phyloP scores from a whole-genome alignment of 2,888 invertebrate species.

The Ectemnius continuus region DNA sequence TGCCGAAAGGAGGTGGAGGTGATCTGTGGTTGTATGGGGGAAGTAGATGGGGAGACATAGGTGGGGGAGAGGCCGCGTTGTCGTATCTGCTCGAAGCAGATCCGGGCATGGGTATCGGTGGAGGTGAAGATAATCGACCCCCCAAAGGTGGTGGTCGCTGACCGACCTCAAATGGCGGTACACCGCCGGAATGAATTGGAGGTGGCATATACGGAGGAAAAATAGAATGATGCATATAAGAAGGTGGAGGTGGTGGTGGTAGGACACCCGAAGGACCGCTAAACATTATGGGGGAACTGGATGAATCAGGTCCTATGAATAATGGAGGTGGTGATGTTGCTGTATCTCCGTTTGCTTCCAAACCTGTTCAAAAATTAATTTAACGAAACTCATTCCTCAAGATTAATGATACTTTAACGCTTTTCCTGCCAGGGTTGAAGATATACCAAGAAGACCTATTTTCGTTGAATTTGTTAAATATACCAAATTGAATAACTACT shows the following conservation, averaged over 20 bases:
- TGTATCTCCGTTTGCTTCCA: constrained; percentile 79
- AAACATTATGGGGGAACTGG: constrained; percentile 78
- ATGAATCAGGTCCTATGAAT: constrained; percentile 76
- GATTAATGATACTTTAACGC: constrained; percentile 2
- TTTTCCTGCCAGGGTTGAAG: background rate
- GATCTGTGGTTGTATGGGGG: constrained; percentile 68
- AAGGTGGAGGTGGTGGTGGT: constrained; percentile 80
- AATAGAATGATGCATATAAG: constrained; percentile 76
- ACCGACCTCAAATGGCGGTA: constrained; percentile 75
- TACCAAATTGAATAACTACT: constrained; percentile 13
- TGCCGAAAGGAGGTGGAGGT: constrained; percentile 77
- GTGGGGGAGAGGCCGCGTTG: constrained; percentile 67
- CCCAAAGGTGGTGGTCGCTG: constrained; percentile 78
- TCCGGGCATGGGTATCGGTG: constrained; percentile 81
- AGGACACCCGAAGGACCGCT: constrained; percentile 77
- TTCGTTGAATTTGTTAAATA: constrained; percentile 8
- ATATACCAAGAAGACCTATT: no score
- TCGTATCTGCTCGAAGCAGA: constrained; percentile 74
- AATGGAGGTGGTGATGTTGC: constrained; percentile 78
- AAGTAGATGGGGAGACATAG: constrained; percentile 69
- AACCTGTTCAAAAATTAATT: constrained; percentile 75
- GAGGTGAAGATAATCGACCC: constrained; percentile 78
- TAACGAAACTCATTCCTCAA: constrained; percentile 39
- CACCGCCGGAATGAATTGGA: constrained; percentile 78
- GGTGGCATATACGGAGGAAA: constrained; percentile 82